Base-by-base conservation (phyloP, 2,888 invertebrate genomes). In the Lycaena phlaeas region DNA sequence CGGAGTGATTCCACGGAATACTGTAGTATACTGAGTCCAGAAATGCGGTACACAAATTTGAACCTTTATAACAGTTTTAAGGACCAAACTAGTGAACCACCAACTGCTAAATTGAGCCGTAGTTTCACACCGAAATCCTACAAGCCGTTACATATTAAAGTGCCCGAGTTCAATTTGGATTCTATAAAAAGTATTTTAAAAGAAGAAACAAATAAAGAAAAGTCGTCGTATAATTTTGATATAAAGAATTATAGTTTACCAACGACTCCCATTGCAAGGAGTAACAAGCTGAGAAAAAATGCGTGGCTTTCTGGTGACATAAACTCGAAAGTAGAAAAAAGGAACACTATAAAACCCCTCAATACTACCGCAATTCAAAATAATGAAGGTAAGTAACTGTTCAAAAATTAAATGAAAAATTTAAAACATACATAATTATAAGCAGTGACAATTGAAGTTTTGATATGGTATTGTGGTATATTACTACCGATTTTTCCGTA, bases 251-350 rank as follows among this genome's bases (percentile, higher is more conserved):
- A 76, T 31, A 79, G 78, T 52, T 64, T 87, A 45, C 87, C 87
- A 1, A 65, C 66, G 0, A 86, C 86, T 4, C 86, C 87, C 1
- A 87, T 87, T 41, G 87, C 87, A 3, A 64, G 86, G 4, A 86
- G 82, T 51, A 87, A 85, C 44, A 86, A 86, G 50, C 58, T 87
- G 48, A 73, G 86, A 48, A 84, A 78, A 47, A 85, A 85, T 42
- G 86, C 86, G 5, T 87, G 87, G 87, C 61, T 87, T 1, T 82
- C 86, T 1, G 86, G 85, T 6, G 81, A 82, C 31, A 45, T 34
- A n/a, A 15, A 5, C 2, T n/a, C 30, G 2, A 30, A 30, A 30
- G 15, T 77, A 25, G 59, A 54, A 28, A 46, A 53, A 1, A 54
- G 52, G 3, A 61, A 61, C 6, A 53, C 49, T 6, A 58, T 49